phyloP scores from a whole-genome alignment of 2,113 vertebrate species.

The Eulemur macaco region DNA sequence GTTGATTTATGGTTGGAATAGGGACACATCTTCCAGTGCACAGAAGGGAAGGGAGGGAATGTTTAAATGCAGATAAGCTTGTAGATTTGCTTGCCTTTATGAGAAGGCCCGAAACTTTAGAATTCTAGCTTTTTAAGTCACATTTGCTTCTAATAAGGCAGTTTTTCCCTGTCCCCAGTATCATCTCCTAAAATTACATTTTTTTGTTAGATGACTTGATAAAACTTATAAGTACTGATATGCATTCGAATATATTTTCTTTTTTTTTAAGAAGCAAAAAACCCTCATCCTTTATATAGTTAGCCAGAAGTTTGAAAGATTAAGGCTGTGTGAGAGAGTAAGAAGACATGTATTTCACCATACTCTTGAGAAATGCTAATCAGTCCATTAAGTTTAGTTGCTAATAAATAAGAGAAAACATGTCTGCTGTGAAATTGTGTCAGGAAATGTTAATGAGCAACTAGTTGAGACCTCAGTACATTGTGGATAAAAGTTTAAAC shows the following conservation, averaged over 20 bases:
- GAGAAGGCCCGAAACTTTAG: neutral
- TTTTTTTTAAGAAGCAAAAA: neutral
- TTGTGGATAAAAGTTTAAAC: slow-evolving; percentile 61
- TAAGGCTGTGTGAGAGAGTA: slow-evolving; percentile 42
- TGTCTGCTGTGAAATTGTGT: slow-evolving; percentile 61
- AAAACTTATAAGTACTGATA: slow-evolving; percentile 28
- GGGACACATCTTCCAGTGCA: neutral
- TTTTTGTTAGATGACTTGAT: slow-evolving; percentile 31
- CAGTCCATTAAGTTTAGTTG: slow-evolving; percentile 74
- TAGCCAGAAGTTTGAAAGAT: slow-evolving; percentile 62
- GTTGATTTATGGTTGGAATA: neutral
- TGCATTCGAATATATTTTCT: neutral
- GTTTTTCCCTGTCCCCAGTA: neutral
- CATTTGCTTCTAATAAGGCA: slow-evolving; percentile 13
- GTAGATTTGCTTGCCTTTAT: slow-evolving; percentile 5
- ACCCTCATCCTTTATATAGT: neutral
- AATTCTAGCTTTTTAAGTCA: slow-evolving; percentile 26
- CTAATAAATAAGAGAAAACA: slow-evolving; percentile 78
- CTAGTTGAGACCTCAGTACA: slow-evolving; percentile 64
- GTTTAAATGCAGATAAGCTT: neutral
- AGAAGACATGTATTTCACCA: slow-evolving; percentile 56
- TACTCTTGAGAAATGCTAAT: slow-evolving; percentile 73
- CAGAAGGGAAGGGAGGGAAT: neutral
- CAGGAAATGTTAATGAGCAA: slow-evolving; percentile 74
- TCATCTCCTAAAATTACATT: neutral